Percentiles rank a stretch among this genome's conserved stretches.
phyloP scores from a whole-genome alignment of 2,113 vertebrate species.

The Baryphthengus martii region DNA sequence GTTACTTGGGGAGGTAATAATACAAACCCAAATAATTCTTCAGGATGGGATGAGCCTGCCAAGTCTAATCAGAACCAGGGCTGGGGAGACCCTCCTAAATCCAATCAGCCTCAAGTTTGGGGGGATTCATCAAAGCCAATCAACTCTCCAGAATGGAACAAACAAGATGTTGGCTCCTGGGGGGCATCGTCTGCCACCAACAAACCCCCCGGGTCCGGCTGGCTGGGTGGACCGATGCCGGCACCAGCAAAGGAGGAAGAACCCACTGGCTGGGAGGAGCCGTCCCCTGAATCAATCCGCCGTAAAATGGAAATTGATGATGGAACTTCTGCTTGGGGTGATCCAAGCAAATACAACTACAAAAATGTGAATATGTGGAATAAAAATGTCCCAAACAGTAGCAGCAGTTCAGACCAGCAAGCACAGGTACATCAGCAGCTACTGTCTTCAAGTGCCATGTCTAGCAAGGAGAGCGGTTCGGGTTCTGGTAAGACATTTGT shows the following conservation, averaged over 20 bases:
- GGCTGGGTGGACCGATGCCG: slow-evolving; percentile 89
- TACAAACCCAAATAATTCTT: slow-evolving; percentile 76
- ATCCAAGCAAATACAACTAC: slow-evolving; percentile 87
- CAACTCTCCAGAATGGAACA: slow-evolving; percentile 87
- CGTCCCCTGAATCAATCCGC: slow-evolving; percentile 92
- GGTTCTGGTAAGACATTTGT: slow-evolving; percentile 75
- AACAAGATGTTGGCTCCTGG: slow-evolving; percentile 84
- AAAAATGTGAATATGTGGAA: slow-evolving; percentile 94
- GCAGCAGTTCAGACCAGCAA: slow-evolving; percentile 82
- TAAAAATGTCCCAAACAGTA: slow-evolving; percentile 77
- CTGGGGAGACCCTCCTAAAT: slow-evolving; percentile 84
- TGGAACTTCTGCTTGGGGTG: slow-evolving; percentile 96
- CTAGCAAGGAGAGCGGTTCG: slow-evolving; percentile 80
- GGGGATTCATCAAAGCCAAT: slow-evolving; percentile 81
- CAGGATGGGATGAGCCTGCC: slow-evolving; percentile 81
- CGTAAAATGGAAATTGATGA: slow-evolving; percentile 97
- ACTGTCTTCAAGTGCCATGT: slow-evolving; percentile 73
- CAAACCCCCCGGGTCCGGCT: slow-evolving; percentile 78
- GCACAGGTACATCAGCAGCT: slow-evolving; percentile 75
- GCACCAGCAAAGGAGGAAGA: slow-evolving; percentile 83
- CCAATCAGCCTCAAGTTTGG: slow-evolving; percentile 80
- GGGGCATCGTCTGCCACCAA: slow-evolving; percentile 65
- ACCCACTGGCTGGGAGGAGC: slow-evolving; percentile 94
- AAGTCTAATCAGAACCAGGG: slow-evolving; percentile 82
- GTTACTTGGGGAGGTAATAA: slow-evolving; percentile 85